Evolutionary conservation across 2,797 vertebrate genomes (phyloP), one percentile per base, ranked within the genome.

Genomic region (Coregonus suidteri): DNA sequence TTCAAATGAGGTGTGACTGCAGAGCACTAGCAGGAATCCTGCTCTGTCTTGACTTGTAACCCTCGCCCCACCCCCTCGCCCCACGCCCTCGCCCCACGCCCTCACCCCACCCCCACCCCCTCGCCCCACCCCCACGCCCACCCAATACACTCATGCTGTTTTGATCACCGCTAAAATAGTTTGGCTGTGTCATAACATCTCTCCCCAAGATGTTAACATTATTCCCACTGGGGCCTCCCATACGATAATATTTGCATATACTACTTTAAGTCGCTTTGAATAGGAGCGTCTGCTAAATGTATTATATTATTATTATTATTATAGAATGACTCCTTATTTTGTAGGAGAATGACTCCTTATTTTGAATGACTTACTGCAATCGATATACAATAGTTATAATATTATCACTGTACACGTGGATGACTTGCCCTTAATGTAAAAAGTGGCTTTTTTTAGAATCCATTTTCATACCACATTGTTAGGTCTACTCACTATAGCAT

Each of bases 41-140:
- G 75, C 78, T 82, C 71, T 90, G 88, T 86, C 84, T 77, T 65
- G 84, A 88, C 87, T 88, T 89, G 88, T 56, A 73, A 69, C 73
- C 78, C 65, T 1, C 76, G 64, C 65, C 73, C n/a, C 30, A 15
- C 13, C 7, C 31, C 25, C 25, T 25, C 25, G 25, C 25, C 25
- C 25, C 25, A 25, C 25, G 25, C 73, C 78, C 65, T 1, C 76
- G 64, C 65, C 73, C n/a, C 30, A 15, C 13, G 3, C 73, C 78
- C 65, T 1, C 76, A 59, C 65, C 73, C n/a, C 30, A 15, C 13
- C 7, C 31, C 25, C 25, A 25, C 25, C 25, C 73, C 78, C 65
- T 1, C 76, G 64, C 65, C 73, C n/a, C 30, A 15, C 13, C 7
- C 31, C 25, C 25, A 25, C 25, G 25, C 25, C 25, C 20, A 37